These are phyloP conservation scores for Clarias batrachus DNA, from an alignment of 2,113 vertebrate genomes.

Conservation along the genomic window DNA sequence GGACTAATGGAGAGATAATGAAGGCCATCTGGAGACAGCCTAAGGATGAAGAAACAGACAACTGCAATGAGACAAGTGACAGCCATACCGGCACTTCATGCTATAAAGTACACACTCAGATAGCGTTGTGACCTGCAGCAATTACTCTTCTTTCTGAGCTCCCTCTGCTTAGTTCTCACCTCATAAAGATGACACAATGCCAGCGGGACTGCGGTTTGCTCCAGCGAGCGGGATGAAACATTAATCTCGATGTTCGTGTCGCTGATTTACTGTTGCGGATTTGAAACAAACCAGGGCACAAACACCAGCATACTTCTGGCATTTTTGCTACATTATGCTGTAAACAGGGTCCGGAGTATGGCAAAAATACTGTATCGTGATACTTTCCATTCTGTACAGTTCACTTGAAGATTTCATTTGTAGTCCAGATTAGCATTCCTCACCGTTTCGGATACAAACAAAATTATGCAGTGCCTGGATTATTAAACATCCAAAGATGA, in stretches of 20 bases:
- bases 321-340: neutral
- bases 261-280: conserved; percentile 10
- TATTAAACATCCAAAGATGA: neutral
- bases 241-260: conserved; percentile 20
- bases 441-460: neutral
- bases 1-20: conserved; percentile 57
- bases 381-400: neutral
- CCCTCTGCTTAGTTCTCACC: conserved; percentile 1
- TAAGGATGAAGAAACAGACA: conserved; percentile 41
- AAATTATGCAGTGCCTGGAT: neutral
- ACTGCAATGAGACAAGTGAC: conserved; percentile 10
- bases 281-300: conserved; percentile 28
- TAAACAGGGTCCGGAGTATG: conserved; percentile 21
- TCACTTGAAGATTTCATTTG: neutral
- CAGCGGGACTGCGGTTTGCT: conserved; percentile 10
- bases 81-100: neutral
- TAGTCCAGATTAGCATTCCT: neutral
- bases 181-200: conserved; percentile 32
- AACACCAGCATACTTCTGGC: conserved; percentile 18
- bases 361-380: neutral
- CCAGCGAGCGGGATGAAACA: conserved; percentile 1
- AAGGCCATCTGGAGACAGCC: conserved; percentile 53
- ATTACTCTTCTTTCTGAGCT: neutral
- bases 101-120: neutral
- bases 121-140: neutral